Base-by-base conservation (phyloP, 2,113 vertebrate species). In the Ginglymostoma cirratum region DNA sequence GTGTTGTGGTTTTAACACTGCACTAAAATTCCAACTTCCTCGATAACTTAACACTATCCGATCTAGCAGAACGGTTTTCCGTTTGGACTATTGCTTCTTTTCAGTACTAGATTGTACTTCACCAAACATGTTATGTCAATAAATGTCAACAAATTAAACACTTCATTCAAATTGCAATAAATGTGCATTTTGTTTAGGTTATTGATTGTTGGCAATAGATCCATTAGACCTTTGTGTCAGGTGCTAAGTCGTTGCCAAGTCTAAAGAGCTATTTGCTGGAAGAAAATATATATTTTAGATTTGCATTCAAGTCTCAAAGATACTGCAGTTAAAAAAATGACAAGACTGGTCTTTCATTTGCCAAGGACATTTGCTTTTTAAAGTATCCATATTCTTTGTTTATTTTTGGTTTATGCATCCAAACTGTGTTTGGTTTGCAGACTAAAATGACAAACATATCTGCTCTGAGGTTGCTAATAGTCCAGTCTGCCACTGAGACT, bases 101-200 rank as follows among this genome's bases (percentile, higher is more conserved):
- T 87, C 21, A 30, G 23, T 52, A 30, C 52, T 87, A 30, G 24
- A 52, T 89, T 89, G 14, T 30, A 34, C 86, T 24, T 55, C 48
- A 89, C 24, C 48, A 87, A 27, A 55, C 42, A 30, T 55, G 48
- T 30, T 55, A 19, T 30, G 48, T 5, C 85, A 55, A 42, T 83
- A 83, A 30, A 55, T 87, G 23, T 55, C 86, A 89, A 89, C 48
- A 89, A 89, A 89, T 87, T 87, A 52, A 87, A 87, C 42, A 87
- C 78, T 83, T 30, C 52, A 15, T 48, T 55, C 45, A 89, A 55
- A 89, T 30, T 89, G 24, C 52, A 3, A 52, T 10, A 89, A 55
- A 55, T 45, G 27, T 55, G 86, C 48, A 30, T 23, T 52, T 27
- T 89, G 2, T 48, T 89, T 55, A 83, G 80, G 34, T n/a, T n/a